Evolutionary conservation across 1,140 invertebrate genomes (phyloP).

Genomic region (Aphelenchoides avenae): DNA sequence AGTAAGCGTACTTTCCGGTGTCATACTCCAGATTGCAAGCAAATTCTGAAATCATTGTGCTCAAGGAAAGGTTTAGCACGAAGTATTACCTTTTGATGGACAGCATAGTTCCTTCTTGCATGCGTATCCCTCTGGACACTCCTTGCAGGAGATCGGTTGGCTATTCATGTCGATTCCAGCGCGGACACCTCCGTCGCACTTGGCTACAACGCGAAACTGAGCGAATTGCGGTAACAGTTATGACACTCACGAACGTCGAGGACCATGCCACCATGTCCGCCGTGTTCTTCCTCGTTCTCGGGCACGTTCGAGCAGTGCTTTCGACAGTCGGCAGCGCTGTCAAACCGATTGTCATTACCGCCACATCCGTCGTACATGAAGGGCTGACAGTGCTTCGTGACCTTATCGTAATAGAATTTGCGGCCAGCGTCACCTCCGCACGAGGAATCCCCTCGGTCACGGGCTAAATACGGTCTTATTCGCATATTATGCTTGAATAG

Average conservation of each 20-base stretch:
- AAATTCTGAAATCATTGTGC: conserved; percentile 35
- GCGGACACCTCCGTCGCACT: conserved; percentile 49
- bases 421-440: conserved; percentile 30
- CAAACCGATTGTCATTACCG: conserved; percentile 49
- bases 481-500: too few species aligned
- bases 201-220: conserved; percentile 27
- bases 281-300: background rate
- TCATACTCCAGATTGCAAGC: conserved; percentile 51
- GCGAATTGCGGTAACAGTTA: conserved; percentile 20
- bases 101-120: conserved; percentile 50
- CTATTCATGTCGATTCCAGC: conserved; percentile 45
- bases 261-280: conserved; percentile 17
- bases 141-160: conserved; percentile 30
- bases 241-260: conserved; percentile 40
- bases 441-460: conserved; percentile 42
- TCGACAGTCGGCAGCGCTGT: conserved; percentile 28
- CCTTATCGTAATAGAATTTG: conserved; percentile 48
- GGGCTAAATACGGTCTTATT: conserved; percentile 33
- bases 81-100: conserved; percentile 50
- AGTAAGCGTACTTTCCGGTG: conserved; percentile 48
- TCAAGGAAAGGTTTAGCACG: background rate
- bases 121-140: conserved; percentile 50
- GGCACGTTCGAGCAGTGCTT: conserved; percentile 23
- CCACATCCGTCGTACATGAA: conserved; percentile 43
- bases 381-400: conserved; percentile 49